Base-by-base conservation (phyloP, 2,888 invertebrate species). In the Lithophane ornitopus region DNA sequence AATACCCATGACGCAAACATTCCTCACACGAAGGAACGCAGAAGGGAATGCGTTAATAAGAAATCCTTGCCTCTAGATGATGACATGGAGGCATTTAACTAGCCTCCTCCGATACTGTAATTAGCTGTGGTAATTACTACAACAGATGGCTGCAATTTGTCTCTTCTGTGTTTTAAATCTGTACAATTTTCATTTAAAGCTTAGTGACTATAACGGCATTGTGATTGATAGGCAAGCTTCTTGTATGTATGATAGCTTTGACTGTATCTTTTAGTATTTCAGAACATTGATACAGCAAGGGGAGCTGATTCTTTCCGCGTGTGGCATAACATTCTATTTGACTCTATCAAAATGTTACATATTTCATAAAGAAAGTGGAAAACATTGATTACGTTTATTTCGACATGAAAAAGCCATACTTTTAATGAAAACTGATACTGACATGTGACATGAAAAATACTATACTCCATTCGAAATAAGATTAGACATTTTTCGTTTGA, bases 21-120 rank as follows among this genome's bases (percentile, higher is more conserved):
- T 92, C 93, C 93, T 82, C 74, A 76, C 68, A 84, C 26, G 85
- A 88, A 91, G 87, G 90, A 90, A 93, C 87, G 92, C 87, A 92
- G 93, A 93, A 92, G 89, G 86, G 89, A 90, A 90, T 90, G 88
- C 82, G 77, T 82, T 86, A 85, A 86, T 87, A 87, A 90, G 82
- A 90, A 88, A 82, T 87, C 87, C 85, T 84, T 80, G 85, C 74
- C 84, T 67, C 73, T 78, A 73, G 71, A 85, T 81, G 73, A 79
- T 83, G 76, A 82, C 79, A 83, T 68, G 79, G 54, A 76, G 65
- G 76, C 68, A 74, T 80, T 81, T 78, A 80, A 79, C 71, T 46
- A 80, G 74, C 66, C 70, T 76, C 41, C 81, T 81, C 79, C 62
- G 74, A 82, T 78, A 58, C 63, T 69, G 76, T 78, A 85, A 84